Evolutionary conservation across 2,113 vertebrate genomes (phyloP), one percentile per base, ranked within the genome.

Genomic region (Struthio camelus): DNA sequence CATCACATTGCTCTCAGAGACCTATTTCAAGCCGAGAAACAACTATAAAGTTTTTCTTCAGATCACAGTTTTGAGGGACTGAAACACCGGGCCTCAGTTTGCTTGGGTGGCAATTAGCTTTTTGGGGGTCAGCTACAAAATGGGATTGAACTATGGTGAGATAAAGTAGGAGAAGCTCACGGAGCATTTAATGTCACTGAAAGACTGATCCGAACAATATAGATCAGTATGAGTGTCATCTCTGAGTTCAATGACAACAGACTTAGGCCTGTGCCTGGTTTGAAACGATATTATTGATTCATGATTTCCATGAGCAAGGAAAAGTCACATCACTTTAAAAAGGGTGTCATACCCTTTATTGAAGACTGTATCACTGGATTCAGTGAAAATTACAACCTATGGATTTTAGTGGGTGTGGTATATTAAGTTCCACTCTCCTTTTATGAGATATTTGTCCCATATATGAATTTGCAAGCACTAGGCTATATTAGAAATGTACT

Each of bases 281-380:
- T 56, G n/a, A 59, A 81, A 25, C 7, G 19, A 13, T 0, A 0
- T 5, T 40, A 30, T n/a, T 67, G 16, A 50, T 75, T 89, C 5
- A 24, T 7, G 2, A 40, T 73, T 87, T 76, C 42, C 40, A 19
- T 2, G 8, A 82, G 16, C 9, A 82, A 25, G 13, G 36, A 69
- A 87, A 72, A 51, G 48, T 82, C 16, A 14, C 15, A 46, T 65
- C 11, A 25, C 10, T 16, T 95, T 70, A 27, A 19, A 76, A 89
- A 69, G 3, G 2, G 34, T 87, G 15, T 42, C 11, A 25, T 62
- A 14, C 28, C 2, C 32, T 54, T 69, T 84, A 30, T 38, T 34
- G 22, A 53, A 0, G 1, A 34, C 32, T 50, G 10, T 12, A 34
- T 50, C 30, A 44, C 24, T 81, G 64, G 56, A 5, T 56, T 77